Base-by-base conservation (phyloP, 2,113 vertebrate species). In the Cryptotis parvus region DNA sequence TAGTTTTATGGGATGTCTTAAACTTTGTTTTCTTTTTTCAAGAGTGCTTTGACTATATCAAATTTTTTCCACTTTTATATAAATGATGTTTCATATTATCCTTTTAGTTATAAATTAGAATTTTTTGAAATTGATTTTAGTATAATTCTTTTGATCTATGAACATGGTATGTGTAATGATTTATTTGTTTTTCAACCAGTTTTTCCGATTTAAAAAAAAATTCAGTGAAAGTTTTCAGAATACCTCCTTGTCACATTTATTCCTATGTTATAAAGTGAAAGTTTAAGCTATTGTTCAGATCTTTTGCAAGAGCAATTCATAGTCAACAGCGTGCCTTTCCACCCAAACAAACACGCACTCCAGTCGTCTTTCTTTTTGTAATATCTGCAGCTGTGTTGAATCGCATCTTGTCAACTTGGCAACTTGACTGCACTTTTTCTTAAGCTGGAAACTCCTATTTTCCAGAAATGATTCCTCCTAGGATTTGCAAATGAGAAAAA, bases 401-500 rank as follows among this genome's bases (percentile, higher is more conserved):
- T 81, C 43, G 27, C 35, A 4, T 80, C 55, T 65, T 68, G 43
- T 75, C 76, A 87, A 55, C 43, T 81, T 87, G 69, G 41, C 43
- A 92, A 24, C 12, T 35, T 58, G 26, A 74, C 24, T 81, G 66
- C 24, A 75, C 27, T 87, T 75, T 49, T 87, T 68, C 55, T 66
- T 41, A 92, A 35, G 16, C 68, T 92, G 41, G 11, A 43, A 55
- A 75, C 8, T 58, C 29, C 29, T 87, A 43, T 74, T 66, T 87
- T 75, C 41, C 31, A 58, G 55, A 58, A 92, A 75, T 31, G 69
- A 55, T 29, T 81, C 45, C 45, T 52, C 8, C 0, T 24, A 68
- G 70, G 43, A 74, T 87, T 41, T 92, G 66, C 29, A 66, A 87
- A 74, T 74, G 35, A 87, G 75, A 41, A 91, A 86, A 86, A 87